Evolutionary conservation across 2,113 vertebrate genomes (phyloP).

Genomic region (Rynchops niger): DNA sequence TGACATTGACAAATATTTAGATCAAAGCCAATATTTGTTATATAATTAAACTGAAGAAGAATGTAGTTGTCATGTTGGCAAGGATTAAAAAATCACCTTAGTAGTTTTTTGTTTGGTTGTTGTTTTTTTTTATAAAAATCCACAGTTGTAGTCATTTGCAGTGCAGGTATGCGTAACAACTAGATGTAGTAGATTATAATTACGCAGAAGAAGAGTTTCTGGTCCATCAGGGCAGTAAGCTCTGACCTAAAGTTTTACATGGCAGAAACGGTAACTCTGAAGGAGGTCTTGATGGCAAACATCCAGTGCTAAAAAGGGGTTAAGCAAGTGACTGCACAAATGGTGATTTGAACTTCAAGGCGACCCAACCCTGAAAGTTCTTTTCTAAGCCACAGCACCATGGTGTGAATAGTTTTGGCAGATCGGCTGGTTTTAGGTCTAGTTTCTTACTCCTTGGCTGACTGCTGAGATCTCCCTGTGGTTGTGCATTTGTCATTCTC

Average conservation of each 20-base stretch:
- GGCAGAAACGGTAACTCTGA: not conserved
- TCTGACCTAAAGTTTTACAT: not conserved
- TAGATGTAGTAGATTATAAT: not conserved
- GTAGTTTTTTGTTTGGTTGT: not conserved
- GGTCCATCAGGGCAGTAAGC: not conserved
- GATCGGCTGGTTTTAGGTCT: not conserved
- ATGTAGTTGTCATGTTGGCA: not conserved
- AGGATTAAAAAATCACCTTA: not conserved
- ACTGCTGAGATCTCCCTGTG: not conserved
- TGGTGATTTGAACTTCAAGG: not conserved
- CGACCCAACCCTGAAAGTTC: not conserved
- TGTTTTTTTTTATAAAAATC: not conserved
- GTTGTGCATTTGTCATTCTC: not conserved
- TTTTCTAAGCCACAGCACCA: not conserved
- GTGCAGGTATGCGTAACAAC: not conserved
- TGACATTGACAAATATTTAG: not conserved
- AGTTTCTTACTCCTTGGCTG: not conserved
- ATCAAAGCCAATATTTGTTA: not conserved
- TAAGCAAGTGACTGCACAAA: not conserved
- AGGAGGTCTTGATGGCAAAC: not conserved
- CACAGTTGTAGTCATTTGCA: not conserved
- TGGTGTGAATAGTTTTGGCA: not conserved
- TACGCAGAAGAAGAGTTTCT: not conserved
- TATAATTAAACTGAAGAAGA: not conserved
- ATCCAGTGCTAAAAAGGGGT: not conserved